These are phyloP conservation scores for Lepidocolaptes lacrymiger DNA, from an alignment of 2,797 vertebrate genomes.

Conservation along the genomic window DNA sequence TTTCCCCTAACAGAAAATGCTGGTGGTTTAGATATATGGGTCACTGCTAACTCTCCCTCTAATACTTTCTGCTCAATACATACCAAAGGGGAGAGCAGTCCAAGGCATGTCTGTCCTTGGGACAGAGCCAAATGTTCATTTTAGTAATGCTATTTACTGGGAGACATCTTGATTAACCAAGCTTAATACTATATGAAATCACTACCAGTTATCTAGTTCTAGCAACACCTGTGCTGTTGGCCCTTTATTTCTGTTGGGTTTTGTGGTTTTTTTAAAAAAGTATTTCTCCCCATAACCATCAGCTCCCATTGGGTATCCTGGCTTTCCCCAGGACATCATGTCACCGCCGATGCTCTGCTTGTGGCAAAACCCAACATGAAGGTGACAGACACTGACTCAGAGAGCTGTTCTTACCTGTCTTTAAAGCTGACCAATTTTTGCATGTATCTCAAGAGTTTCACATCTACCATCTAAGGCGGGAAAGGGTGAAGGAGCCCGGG, in stretches of 20 bases:
- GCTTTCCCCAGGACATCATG: conserved; percentile 1
- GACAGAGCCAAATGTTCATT: conserved; percentile 15
- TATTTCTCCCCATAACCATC: background rate
- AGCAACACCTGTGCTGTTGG: background rate
- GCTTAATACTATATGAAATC: background rate
- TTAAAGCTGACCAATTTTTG: conserved; percentile 25
- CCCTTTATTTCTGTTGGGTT: background rate
- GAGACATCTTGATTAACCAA: conserved; percentile 49
- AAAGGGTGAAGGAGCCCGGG: background rate
- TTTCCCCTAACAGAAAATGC: conserved; percentile 47
- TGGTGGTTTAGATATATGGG: conserved; percentile 22
- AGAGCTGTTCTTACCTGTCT: conserved; percentile 49
- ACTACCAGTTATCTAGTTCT: background rate
- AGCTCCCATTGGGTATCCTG: rapidly evolving
- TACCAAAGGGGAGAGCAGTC: conserved; percentile 35
- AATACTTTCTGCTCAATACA: conserved; percentile 45
- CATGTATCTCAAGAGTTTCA: conserved; percentile 26
- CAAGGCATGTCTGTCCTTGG: conserved; percentile 32
- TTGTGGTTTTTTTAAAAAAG: background rate
- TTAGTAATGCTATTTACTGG: conserved; percentile 44
- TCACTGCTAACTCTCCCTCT: conserved; percentile 33
- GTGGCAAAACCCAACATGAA: conserved; percentile 49
- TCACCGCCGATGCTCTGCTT: conserved; percentile 65
- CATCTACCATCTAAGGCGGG: background rate
- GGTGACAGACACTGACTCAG: conserved; percentile 59